Percentiles rank a stretch among this genome's conserved stretches.
phyloP scores from a whole-genome alignment of 1,140 invertebrate genomes.

The Drosophila erecta region DNA sequence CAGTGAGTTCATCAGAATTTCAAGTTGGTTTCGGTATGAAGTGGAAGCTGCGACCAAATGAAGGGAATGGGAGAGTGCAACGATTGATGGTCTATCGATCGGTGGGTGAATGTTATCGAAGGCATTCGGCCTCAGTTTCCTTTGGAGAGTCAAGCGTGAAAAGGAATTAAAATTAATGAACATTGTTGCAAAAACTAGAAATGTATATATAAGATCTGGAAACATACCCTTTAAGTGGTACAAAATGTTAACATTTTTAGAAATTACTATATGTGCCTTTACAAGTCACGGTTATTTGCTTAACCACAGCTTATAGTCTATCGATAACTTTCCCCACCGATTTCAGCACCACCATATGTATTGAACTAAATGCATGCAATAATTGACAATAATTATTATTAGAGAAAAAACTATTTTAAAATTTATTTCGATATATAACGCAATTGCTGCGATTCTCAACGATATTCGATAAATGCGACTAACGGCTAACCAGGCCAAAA shows the following conservation, averaged over 20 bases:
- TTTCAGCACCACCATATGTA: conserved; percentile 17
- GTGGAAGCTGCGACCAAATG: conserved; percentile 31
- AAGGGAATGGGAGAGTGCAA: conserved; percentile 15
- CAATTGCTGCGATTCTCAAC: conserved; percentile 29
- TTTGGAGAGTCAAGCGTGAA: background rate
- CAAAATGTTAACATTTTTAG: background rate
- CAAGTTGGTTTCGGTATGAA: conserved; percentile 17
- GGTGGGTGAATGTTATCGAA: conserved; percentile 40
- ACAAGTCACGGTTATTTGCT: background rate
- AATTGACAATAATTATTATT: conserved; percentile 22
- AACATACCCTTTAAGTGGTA: background rate
- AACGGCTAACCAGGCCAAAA: conserved; percentile 34
- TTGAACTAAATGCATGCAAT: conserved; percentile 31
- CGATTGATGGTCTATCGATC: conserved; percentile 46
- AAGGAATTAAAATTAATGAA: conserved; percentile 4
- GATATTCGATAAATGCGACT: conserved; percentile 35
- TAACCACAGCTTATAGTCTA: background rate
- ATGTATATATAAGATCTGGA: background rate
- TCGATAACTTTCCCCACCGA: conserved; percentile 35
- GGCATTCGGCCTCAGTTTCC: conserved; percentile 4
- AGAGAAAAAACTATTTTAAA: conserved; percentile 34
- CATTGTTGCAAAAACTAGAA: background rate
- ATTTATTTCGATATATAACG: conserved; percentile 10
- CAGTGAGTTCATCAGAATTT: conserved; percentile 36
- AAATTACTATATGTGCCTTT: too few relatives aligned